Evolutionary conservation across 2,888 invertebrate genomes (phyloP), one percentile per base, ranked within the genome.

Genomic region (Lasioglossum vierecki): DNA sequence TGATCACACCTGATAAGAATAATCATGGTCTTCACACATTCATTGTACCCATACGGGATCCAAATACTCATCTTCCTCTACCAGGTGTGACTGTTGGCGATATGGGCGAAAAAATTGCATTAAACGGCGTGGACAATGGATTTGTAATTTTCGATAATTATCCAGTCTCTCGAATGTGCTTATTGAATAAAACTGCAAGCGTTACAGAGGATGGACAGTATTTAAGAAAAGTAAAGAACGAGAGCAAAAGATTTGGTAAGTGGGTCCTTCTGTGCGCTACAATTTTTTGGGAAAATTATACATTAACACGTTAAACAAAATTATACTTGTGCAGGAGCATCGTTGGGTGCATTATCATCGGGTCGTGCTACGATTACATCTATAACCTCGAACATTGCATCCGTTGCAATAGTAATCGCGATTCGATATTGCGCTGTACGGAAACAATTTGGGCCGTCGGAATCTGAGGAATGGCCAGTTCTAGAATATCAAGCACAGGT

Each of bases 51-150:
- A 96, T 99, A 84, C 95, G 99, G 5, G 97, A 98, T 95, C 96
- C 97, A 0, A 95, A 96, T 82, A 98, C 98, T 0, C 94, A 98
- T 92, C 93, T 96, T 78, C 96, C 98, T 0, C 96, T 95, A 92
- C 97, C 98, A 0, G 98, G 99, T 0, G 96, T 99, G 0, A 96
- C 96, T 0, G 97, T 99, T 0, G 99, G 99, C 0, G 99, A 99
- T 94, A 96, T 99, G 95, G 99, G 99, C 0, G 98, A 98, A 94
- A 99, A 99, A 95, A 96, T 98, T 68, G 99, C 98, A 0, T 96
- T 98, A 13, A 98, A 99, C 95, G 99, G 98, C 4, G 95, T 99
- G 66, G 99, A 99, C 94, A 99, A 99, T 95, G 99, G 99, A 22
- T 97, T 97, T 93, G 95, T 97, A 0, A 96, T 97, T 95, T 98